Evolutionary conservation across 1,140 invertebrate genomes (phyloP).

Genomic region (Macrotrachela quadricornifera): DNA sequence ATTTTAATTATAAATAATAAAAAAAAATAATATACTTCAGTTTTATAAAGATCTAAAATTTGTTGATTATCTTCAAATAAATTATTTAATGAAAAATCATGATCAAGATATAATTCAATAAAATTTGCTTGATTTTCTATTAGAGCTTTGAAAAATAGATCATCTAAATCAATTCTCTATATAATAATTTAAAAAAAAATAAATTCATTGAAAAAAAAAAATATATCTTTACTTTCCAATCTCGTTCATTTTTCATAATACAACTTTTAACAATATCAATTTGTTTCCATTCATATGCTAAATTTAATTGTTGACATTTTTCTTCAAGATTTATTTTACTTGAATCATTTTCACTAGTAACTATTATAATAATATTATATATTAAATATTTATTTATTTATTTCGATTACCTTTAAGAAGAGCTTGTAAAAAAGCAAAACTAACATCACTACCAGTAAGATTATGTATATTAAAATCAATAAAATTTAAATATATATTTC

Average conservation of each 20-base stretch:
- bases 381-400: background rate
- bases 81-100: background rate
- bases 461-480: too few species aligned
- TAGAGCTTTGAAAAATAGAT: background rate
- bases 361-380: too few species aligned
- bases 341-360: too few species aligned
- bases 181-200: background rate
- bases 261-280: constrained; percentile 30
- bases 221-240: background rate
- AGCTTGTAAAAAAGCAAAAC: constrained; percentile 24
- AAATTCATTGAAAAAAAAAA: background rate
- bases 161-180: background rate
- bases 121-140: background rate
- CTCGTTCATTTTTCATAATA: constrained; percentile 16
- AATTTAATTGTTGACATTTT: constrained; percentile 23
- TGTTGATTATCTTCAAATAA: too few species aligned
- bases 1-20: too few species aligned
- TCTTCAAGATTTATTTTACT: background rate
- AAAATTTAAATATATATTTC: too few species aligned
- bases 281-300: constrained; percentile 33
- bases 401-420: constrained; percentile 23
- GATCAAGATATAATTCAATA: constrained; percentile 4
- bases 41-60: too few species aligned
- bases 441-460: constrained; percentile 14
- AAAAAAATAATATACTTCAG: too few species aligned